phyloP scores from a whole-genome alignment of 2,888 invertebrate species.

The Hyles lineata region DNA sequence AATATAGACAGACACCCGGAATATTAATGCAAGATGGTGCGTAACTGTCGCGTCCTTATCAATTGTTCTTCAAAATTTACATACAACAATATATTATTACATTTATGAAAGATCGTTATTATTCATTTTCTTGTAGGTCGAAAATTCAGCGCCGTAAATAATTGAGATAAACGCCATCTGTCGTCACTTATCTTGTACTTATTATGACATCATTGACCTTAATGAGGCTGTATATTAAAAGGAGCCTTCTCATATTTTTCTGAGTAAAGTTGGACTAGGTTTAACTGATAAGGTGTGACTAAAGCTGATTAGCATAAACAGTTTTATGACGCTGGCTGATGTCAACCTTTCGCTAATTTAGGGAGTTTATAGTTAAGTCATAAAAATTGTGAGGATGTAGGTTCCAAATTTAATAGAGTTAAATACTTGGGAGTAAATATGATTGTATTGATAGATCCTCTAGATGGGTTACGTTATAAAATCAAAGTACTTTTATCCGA shows the following conservation, averaged over 20 bases:
- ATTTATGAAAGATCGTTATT: background rate
- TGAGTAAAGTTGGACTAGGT: background rate
- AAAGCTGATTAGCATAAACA: background rate
- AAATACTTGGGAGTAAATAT: no score
- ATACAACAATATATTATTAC: background rate
- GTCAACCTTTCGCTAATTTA: background rate
- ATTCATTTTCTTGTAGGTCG: background rate
- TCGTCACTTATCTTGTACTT: background rate
- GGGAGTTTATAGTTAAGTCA: background rate
- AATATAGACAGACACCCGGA: no score
- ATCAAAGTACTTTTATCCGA: no score
- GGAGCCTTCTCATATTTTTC: background rate
- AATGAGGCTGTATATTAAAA: conserved; percentile 6
- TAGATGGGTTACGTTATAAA: no score
- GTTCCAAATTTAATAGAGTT: no score
- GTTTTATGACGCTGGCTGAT: background rate
- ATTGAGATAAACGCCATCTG: conserved; percentile 20
- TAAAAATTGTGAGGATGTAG: background rate
- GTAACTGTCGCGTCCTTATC: no score
- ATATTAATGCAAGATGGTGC: no score
- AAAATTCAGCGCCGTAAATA: background rate
- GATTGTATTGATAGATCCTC: no score
- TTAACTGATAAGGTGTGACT: conserved; percentile 14
- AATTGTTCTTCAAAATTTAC: no score
- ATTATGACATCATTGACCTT: conserved; percentile 4